Percentiles rank a stretch among this genome's conserved stretches.
Conservation (phyloP, 2,888 invertebrate genomes). For the Noctua janthina region DNA sequence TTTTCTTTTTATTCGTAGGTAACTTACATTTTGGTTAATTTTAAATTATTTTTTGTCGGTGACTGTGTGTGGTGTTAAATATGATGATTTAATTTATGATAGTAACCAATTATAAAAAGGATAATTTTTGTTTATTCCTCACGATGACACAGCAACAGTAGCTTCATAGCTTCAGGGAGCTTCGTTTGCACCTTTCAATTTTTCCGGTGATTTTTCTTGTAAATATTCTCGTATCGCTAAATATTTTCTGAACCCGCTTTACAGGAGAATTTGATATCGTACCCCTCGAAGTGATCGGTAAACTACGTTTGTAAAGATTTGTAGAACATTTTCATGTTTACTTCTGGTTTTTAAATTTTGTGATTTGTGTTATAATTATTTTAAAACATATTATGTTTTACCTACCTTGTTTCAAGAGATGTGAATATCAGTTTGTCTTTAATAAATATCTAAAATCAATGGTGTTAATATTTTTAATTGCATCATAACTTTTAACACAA, state of each 20-base stretch:
- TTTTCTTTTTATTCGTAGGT: neutral
- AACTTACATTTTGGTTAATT: neutral
- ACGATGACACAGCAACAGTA: slow-evolving; percentile 19
- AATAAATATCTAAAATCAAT: neutral
- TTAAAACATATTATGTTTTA: neutral
- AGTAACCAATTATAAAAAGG: slow-evolving; percentile 48
- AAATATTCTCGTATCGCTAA: neutral
- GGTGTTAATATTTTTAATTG: neutral
- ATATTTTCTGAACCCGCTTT: neutral
- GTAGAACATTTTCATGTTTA: neutral
- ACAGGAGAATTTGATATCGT: neutral
- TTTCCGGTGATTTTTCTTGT: neutral
- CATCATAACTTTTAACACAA: neutral
- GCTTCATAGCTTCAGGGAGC: no score
- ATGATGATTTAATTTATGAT: slow-evolving; percentile 66
- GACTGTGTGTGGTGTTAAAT: neutral
- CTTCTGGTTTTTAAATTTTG: neutral
- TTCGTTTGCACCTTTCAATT: neutral
- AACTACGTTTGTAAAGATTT: neutral
- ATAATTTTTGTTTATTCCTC: slow-evolving; percentile 52
- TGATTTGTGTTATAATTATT: no score
- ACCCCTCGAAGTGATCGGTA: neutral
- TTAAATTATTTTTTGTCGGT: neutral
- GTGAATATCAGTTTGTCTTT: neutral
- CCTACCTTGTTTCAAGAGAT: neutral